These are phyloP conservation scores for Euplexia lucipara DNA, from an alignment of 2,888 invertebrate species.

Conservation along the genomic window DNA sequence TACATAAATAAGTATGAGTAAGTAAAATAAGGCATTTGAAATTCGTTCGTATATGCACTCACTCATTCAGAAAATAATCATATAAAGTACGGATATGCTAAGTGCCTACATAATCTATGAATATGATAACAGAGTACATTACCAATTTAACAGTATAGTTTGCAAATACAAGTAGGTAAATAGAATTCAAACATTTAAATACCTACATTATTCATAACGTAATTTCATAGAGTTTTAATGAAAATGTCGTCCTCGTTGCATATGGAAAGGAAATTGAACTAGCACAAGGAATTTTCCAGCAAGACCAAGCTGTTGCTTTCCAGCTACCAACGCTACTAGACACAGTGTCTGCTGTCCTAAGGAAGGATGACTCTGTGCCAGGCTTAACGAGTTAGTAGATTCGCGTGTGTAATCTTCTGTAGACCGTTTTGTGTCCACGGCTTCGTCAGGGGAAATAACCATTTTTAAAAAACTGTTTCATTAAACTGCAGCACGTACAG, in stretches of 20 bases:
- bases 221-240: slow-evolving; percentile 41
- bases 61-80: slow-evolving; percentile 32
- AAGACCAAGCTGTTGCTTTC: slow-evolving; percentile 3
- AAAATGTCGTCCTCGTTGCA: slow-evolving; percentile 18
- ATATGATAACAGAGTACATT: slow-evolving; percentile 33
- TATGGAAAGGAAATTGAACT: slow-evolving; percentile 8
- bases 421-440: background rate
- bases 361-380: background rate
- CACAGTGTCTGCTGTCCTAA: background rate
- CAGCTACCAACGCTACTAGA: slow-evolving; percentile 10
- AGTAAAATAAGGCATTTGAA: background rate
- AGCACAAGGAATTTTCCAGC: slow-evolving; percentile 36
- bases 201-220: slow-evolving; percentile 32
- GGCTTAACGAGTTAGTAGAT: background rate
- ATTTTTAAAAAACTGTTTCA: background rate
- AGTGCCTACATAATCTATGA: slow-evolving; percentile 28
- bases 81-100: slow-evolving; percentile 22
- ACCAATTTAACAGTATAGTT: background rate
- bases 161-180: slow-evolving; percentile 27
- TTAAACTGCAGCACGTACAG: slow-evolving; percentile 1
- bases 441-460: background rate
- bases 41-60: background rate
- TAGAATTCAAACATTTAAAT: slow-evolving; percentile 47
- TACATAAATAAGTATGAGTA: background rate
- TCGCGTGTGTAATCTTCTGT: slow-evolving; percentile 1